Percentiles rank a stretch among this genome's conserved stretches.
Conservation (phyloP, 1,140 invertebrate species). For the Lerema accius region DNA sequence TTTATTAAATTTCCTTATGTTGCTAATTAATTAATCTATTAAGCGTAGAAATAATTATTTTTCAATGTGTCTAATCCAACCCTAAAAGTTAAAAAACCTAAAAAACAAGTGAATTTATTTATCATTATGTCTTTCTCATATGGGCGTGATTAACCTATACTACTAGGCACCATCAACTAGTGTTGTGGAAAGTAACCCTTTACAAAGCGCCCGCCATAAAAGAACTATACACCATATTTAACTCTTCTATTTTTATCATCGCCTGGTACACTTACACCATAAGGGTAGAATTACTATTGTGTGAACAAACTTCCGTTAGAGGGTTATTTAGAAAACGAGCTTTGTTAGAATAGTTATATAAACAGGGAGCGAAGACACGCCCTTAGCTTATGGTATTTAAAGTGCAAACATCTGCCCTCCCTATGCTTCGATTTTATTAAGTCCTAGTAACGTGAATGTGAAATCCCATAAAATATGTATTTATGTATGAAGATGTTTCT, state of each 20-base stretch:
- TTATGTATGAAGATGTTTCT: too few species aligned
- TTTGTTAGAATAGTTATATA: not conserved
- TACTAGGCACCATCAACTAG: not conserved
- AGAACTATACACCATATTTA: constrained; percentile 18
- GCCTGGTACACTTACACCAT: constrained; percentile 48
- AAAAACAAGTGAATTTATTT: too few species aligned
- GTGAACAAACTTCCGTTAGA: constrained; percentile 8
- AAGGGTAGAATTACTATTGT: constrained; percentile 43
- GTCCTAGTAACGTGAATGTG: constrained; percentile 10
- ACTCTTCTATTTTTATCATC: constrained; percentile 43
- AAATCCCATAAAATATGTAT: not conserved
- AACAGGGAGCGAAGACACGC: too few species aligned
- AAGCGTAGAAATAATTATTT: too few species aligned
- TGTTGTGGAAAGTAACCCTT: not conserved
- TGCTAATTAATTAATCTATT: too few species aligned
- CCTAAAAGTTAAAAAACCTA: too few species aligned
- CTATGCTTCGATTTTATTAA: constrained; percentile 14
- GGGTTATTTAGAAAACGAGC: constrained; percentile 5
- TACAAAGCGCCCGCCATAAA: constrained; percentile 3
- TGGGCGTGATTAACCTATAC: too few species aligned
- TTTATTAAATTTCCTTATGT: too few species aligned
- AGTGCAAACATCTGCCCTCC: not conserved
- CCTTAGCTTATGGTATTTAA: constrained; percentile 3
- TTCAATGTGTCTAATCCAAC: too few species aligned
- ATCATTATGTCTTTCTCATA: too few species aligned